phyloP scores from a whole-genome alignment of 2,888 invertebrate genomes.

The Drosophila pseudotakahashii region DNA sequence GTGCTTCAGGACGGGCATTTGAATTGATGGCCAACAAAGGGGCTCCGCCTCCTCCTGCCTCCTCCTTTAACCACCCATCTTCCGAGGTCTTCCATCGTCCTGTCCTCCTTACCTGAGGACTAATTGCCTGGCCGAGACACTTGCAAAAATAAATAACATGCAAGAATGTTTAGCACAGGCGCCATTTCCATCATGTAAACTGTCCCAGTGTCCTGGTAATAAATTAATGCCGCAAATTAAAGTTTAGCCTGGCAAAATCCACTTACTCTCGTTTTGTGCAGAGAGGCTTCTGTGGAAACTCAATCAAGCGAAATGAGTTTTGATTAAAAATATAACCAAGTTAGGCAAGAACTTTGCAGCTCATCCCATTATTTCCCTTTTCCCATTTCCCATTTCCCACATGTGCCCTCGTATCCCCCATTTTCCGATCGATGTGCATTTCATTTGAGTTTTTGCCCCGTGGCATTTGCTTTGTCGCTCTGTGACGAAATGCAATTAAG shows the following conservation, averaged over 20 bases:
- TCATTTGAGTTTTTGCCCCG: constrained; percentile 30
- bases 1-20: constrained; percentile 16
- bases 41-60: not conserved
- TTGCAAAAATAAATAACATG: constrained; percentile 37
- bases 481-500: constrained; percentile 66
- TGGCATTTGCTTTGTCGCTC: constrained; percentile 44
- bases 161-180: constrained; percentile 20
- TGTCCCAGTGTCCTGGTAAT: constrained; percentile 18
- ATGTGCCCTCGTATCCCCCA: not conserved
- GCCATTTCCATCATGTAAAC: constrained; percentile 27
- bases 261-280: not conserved
- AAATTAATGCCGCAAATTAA: constrained; percentile 39
- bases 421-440: constrained; percentile 37
- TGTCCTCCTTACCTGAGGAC: not conserved
- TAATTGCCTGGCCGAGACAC: constrained; percentile 34
- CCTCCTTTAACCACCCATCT: not conserved
- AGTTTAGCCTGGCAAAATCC: constrained; percentile 14
- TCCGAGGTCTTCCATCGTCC: not conserved
- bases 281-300: constrained; percentile 45
- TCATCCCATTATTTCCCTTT: constrained; percentile 3
- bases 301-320: constrained; percentile 71
- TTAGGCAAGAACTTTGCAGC: constrained; percentile 52
- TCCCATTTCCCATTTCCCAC: not conserved
- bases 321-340: constrained; percentile 71
- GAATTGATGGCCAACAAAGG: constrained; percentile 30